Base-by-base conservation (phyloP, 2,797 vertebrate genomes). In the Liasis olivaceus region DNA sequence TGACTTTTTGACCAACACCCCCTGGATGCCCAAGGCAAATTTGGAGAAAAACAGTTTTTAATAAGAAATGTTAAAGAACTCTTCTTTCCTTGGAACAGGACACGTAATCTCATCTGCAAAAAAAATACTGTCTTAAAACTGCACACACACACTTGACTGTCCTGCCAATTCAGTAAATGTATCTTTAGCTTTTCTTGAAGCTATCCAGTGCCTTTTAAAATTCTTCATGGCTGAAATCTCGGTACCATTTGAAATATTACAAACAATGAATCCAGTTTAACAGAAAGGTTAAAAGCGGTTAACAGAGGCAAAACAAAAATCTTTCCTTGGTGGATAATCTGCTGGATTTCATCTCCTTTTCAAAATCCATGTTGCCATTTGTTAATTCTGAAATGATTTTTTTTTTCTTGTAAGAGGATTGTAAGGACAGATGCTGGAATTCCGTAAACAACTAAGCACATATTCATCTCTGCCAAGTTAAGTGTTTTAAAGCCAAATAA, bases 371-470 rank as follows among this genome's bases (percentile, higher is more conserved):
- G 93, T 92, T 96, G 93, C 59, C 91, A 91, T 95, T 94, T 87
- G 91, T 94, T 94, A 93, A 96, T 94, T 96, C 95, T 95, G 93
- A 94, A 84, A 93, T 92, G 93, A 60, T 93, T 96, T 91, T 92
- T 91, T 60, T 4, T 14, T 20, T 8, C 5, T 81, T 51, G 87
- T 96, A 96, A 96, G 96, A 96, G 96, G 96, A 97, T 97, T 96
- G 94, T 92, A 90, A 93, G 94, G 93, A 95, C 97, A 97, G 97
- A 97, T 97, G 96, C 93, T 96, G 93, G 96, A 96, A 93, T 90
- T 81, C 93, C 94, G 94, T 93, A 92, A 89, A 94, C 95, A 96
- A 92, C 81, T 92, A 94, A 95, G 95, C 96, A 92, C 17, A 5
- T 14, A 85, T 92, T 89, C 89, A 86, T n/a, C 95, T 94, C 36